These are phyloP conservation scores for Semicossyphus pulcher DNA, from an alignment of 2,113 vertebrate species.

Conservation along the genomic window DNA sequence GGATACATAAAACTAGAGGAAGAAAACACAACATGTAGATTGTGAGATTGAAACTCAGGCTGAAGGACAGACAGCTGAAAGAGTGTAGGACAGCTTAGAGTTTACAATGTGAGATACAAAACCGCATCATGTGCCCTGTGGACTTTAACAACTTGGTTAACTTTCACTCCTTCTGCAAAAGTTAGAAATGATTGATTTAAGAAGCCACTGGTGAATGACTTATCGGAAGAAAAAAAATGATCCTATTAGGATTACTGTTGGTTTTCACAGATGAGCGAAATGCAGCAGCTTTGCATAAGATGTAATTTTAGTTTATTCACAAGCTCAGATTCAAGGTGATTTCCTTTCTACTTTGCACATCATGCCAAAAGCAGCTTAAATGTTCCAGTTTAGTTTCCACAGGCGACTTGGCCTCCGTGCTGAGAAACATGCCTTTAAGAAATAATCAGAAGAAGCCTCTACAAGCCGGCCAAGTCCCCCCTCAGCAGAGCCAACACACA, in stretches of 20 bases:
- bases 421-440: slow-evolving; percentile 51
- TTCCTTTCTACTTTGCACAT: not conserved
- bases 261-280: not conserved
- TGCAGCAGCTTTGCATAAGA: not conserved
- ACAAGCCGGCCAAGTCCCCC: slow-evolving; percentile 43
- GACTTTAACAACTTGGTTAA: not conserved
- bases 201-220: not conserved
- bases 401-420: slow-evolving; percentile 35
- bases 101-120: not conserved
- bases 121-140: not conserved
- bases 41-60: slow-evolving; percentile 10
- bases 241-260: not conserved
- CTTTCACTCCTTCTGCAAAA: not conserved
- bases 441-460: slow-evolving; percentile 49
- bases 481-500: slow-evolving; percentile 54
- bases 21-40: slow-evolving; percentile 58
- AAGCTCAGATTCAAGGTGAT: not conserved
- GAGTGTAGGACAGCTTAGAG: not conserved
- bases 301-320: not conserved
- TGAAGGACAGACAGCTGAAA: not conserved
- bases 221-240: too few relatives aligned
- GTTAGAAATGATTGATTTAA: not conserved
- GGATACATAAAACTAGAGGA: slow-evolving; percentile 93
- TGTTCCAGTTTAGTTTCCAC: slow-evolving; percentile 5
- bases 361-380: not conserved